These are phyloP conservation scores for Drosophila teissieri DNA, from an alignment of 1,140 invertebrate species.

Conservation along the genomic window DNA sequence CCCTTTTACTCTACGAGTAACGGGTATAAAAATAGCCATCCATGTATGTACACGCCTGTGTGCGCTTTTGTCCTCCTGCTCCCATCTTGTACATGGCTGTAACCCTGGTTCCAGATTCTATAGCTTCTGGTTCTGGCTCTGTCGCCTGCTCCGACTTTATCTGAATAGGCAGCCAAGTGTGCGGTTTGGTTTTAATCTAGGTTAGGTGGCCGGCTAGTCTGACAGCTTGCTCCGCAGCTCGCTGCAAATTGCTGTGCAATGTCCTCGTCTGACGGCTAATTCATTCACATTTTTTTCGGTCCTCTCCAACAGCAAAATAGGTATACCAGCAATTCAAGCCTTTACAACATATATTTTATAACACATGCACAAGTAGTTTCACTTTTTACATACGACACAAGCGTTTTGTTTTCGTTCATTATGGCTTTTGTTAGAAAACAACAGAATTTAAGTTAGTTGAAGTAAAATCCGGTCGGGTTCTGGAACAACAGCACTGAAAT, in stretches of 20 bases:
- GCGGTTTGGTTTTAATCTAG: conserved; percentile 73
- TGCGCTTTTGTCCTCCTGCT: conserved; percentile 71
- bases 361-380: no score
- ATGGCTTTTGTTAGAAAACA: no score
- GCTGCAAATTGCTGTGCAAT: conserved; percentile 45
- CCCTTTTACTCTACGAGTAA: no score
- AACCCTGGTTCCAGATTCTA: conserved; percentile 14
- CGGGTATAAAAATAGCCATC: conserved; percentile 37
- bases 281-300: conserved; percentile 62
- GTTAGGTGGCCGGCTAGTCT: conserved; percentile 50
- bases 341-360: no score
- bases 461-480: no score
- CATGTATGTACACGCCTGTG: conserved; percentile 68
- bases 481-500: no score
- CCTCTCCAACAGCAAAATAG: conserved; percentile 1
- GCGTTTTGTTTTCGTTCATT: no score
- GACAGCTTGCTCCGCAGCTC: conserved; percentile 30
- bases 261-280: conserved; percentile 65
- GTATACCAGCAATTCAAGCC: not conserved
- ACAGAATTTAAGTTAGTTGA: no score
- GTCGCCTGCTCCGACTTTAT: conserved; percentile 26
- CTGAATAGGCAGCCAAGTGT: conserved; percentile 75
- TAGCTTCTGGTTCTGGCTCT: conserved; percentile 35
- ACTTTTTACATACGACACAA: no score
- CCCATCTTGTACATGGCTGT: conserved; percentile 31